These are phyloP conservation scores for Dolichotis patagonum DNA, from an alignment of 2,113 vertebrate species.

Conservation along the genomic window DNA sequence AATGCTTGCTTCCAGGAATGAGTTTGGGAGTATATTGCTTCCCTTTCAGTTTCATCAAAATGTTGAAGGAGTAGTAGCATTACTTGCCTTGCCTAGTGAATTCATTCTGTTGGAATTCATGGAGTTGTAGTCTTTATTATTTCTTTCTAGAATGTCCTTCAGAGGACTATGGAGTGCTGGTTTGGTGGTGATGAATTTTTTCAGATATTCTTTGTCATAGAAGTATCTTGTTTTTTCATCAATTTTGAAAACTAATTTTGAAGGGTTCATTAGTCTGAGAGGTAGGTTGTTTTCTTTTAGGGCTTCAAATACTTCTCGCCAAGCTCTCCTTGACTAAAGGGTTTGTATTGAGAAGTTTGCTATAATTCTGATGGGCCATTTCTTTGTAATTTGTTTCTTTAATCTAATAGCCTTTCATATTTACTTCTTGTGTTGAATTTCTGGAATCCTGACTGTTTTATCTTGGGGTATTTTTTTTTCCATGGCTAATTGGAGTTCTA, in stretches of 20 bases:
- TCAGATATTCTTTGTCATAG: background rate
- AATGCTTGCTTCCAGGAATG: background rate
- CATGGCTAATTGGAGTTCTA: background rate
- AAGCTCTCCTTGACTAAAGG: background rate
- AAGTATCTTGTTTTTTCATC: background rate
- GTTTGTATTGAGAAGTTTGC: background rate
- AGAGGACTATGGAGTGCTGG: background rate
- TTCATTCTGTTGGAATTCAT: background rate
- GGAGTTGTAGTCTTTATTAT: background rate
- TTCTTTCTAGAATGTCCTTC: background rate
- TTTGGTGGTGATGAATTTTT: background rate
- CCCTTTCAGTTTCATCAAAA: background rate
- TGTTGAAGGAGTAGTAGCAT: background rate
- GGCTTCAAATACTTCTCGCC: background rate
- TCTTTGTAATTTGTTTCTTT: background rate
- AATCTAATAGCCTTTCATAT: background rate
- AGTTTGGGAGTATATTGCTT: background rate
- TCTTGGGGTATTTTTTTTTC: background rate
- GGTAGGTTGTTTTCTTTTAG: background rate
- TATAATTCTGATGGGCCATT: background rate
- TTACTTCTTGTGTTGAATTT: background rate
- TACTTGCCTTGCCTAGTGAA: background rate
- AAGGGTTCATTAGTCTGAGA: background rate
- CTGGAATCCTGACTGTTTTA: background rate
- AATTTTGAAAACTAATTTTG: background rate